Conservation (phyloP, 2,797 vertebrate species). For the Lagorchestes hirsutus region DNA sequence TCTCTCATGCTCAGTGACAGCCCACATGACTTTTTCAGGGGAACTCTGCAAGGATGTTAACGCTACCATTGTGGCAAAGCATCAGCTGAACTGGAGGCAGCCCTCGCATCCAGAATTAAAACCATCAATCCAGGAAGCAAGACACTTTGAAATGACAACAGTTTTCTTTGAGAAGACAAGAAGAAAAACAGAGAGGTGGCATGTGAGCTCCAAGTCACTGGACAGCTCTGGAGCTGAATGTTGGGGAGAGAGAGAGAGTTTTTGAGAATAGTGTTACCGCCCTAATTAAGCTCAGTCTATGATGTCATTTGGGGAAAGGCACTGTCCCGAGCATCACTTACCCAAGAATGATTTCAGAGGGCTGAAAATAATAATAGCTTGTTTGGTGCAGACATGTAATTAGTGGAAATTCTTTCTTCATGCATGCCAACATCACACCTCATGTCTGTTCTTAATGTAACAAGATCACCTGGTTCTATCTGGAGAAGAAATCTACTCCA, state of each 20-base stretch:
- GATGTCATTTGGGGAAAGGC: constrained; percentile 36
- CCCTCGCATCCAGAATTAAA: constrained; percentile 39
- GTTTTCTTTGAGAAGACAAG: constrained; percentile 54
- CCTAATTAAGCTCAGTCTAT: constrained; percentile 39
- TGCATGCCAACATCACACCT: not conserved
- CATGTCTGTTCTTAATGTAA: constrained; percentile 21
- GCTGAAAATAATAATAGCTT: constrained; percentile 34
- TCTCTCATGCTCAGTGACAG: constrained; percentile 58
- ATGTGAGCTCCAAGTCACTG: constrained; percentile 35
- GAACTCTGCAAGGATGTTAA: constrained; percentile 62
- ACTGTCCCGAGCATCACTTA: constrained; percentile 34
- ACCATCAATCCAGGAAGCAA: constrained; percentile 66
- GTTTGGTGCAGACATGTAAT: not conserved
- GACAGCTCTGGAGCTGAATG: constrained; percentile 19
- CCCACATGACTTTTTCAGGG: constrained; percentile 58
- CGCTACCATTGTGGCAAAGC: constrained; percentile 51
- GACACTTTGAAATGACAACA: constrained; percentile 33
- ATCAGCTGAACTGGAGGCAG: constrained; percentile 67
- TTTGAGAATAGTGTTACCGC: constrained; percentile 58
- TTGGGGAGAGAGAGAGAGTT: constrained; percentile 31
- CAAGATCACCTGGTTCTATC: not conserved
- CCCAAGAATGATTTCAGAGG: constrained; percentile 30
- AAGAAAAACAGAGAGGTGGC: constrained; percentile 55
- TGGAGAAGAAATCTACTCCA: not conserved
- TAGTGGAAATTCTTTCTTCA: not conserved